These are phyloP conservation scores for Dione vanillae DNA, from an alignment of 2,888 invertebrate genomes.

Conservation along the genomic window DNA sequence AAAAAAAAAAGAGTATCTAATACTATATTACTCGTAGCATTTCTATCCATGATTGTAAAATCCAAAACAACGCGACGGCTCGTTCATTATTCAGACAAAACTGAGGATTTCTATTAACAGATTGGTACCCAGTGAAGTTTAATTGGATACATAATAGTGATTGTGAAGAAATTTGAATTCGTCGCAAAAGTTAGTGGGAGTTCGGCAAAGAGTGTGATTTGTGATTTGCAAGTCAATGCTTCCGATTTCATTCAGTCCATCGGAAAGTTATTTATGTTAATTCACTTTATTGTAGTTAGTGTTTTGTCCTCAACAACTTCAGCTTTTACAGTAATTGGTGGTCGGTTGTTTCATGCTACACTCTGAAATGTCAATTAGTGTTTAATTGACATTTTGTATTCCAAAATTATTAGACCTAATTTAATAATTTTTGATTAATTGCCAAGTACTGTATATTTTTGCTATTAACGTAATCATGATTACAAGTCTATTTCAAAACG, in stretches of 20 bases:
- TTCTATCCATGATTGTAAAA: neutral
- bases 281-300: constrained; percentile 34
- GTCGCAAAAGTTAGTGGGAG: constrained; percentile 46
- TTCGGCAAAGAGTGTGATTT: constrained; percentile 52
- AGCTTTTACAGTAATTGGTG: constrained; percentile 30
- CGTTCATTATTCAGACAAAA: constrained; percentile 2
- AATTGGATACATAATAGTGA: constrained; percentile 34
- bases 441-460: no score
- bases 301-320: constrained; percentile 16
- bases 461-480: no score
- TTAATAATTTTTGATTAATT: no score
- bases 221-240: constrained; percentile 55
- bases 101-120: neutral
- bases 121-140: constrained; percentile 2
- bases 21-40: neutral
- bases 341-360: neutral
- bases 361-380: neutral
- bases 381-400: neutral
- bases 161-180: constrained; percentile 47
- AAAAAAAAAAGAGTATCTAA: neutral
- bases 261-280: constrained; percentile 45
- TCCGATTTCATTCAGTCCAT: constrained; percentile 43
- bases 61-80: neutral
- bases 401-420: no score
- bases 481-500: no score